phyloP scores from a whole-genome alignment of 2,113 vertebrate species.

The Salvelinus alpinus region DNA sequence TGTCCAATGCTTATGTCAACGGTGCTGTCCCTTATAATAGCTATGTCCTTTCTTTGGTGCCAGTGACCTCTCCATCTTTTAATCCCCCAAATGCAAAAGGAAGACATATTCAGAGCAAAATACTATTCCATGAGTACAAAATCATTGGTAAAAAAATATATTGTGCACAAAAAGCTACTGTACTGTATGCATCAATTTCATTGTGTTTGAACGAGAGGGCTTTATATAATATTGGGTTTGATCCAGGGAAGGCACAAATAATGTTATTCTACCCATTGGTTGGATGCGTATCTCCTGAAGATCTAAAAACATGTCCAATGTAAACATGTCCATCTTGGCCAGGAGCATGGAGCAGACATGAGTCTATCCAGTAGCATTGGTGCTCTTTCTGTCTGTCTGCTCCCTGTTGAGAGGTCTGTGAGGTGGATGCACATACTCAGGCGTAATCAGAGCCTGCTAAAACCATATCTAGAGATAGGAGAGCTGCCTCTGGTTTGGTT shows the following conservation, averaged over 20 bases:
- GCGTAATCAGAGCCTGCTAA: neutral
- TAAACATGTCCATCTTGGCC: neutral
- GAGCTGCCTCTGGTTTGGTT: neutral
- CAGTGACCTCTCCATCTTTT: neutral
- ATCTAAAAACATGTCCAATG: neutral
- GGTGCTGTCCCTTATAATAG: too few relatives aligned
- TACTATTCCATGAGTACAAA: too few relatives aligned
- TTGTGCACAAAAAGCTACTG: too few relatives aligned
- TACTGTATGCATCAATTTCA: neutral
- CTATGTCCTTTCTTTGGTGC: too few relatives aligned
- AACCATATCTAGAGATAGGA: neutral
- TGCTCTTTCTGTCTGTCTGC: neutral
- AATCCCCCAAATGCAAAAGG: neutral
- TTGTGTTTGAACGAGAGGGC: neutral
- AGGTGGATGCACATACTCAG: neutral
- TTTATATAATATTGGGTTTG: neutral
- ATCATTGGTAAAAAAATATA: too few relatives aligned
- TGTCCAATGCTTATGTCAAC: too few relatives aligned
- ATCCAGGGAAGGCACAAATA: neutral
- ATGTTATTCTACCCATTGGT: neutral
- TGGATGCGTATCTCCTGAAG: neutral
- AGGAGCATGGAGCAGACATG: neutral
- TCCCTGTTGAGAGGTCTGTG: neutral
- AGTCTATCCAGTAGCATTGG: neutral
- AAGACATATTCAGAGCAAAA: neutral